phyloP scores from a whole-genome alignment of 1,140 invertebrate genomes.

The Leptinotarsa undecemlineata region DNA sequence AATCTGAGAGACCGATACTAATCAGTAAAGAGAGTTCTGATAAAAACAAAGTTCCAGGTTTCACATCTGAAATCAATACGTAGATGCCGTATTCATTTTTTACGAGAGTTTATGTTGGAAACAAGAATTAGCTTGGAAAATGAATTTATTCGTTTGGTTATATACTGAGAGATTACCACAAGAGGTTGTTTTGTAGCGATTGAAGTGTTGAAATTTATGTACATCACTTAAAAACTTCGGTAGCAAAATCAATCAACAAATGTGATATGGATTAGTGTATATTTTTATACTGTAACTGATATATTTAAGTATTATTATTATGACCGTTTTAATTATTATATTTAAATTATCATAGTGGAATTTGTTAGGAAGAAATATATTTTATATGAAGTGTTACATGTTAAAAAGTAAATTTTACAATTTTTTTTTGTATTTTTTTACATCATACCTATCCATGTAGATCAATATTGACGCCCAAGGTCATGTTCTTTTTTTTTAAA shows the following conservation, averaged over 20 bases:
- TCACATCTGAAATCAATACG: not conserved
- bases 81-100: not conserved
- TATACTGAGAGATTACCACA: too few species aligned
- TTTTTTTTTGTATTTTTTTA: not conserved
- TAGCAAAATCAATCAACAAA: conserved; percentile 8
- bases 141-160: too few species aligned
- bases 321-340: conserved; percentile 10
- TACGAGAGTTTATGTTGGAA: too few species aligned
- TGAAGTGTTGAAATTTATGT: too few species aligned
- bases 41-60: conserved; percentile 1
- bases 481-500: too few species aligned
- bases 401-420: not conserved
- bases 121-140: too few species aligned
- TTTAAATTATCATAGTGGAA: conserved; percentile 18
- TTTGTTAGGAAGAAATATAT: conserved; percentile 17
- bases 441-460: too few species aligned
- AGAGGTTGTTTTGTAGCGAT: too few species aligned
- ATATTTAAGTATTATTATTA: conserved; percentile 23
- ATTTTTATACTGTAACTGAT: conserved; percentile 11
- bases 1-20: conserved; percentile 34
- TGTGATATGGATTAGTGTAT: conserved; percentile 21
- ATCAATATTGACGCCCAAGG: too few species aligned
- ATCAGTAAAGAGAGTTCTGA: not conserved
- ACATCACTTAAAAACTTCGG: not conserved
- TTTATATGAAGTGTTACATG: conserved; percentile 18